Conservation (phyloP, 2,797 vertebrate species). For the Cuniculus paca region DNA sequence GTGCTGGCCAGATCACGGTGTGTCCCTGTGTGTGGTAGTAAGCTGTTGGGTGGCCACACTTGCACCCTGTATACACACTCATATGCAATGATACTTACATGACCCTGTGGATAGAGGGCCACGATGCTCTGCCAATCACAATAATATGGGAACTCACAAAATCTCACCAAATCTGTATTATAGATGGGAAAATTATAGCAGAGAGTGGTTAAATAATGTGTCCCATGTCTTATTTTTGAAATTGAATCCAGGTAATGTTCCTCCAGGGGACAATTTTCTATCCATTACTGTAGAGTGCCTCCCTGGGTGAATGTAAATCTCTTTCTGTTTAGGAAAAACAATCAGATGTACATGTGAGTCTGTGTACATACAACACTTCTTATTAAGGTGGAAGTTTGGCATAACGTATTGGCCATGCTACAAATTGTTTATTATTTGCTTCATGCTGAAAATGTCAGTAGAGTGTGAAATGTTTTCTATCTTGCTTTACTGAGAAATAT, state of each 20-base stretch:
- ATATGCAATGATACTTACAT: background rate
- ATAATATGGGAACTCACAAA: background rate
- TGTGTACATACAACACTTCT: background rate
- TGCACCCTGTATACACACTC: background rate
- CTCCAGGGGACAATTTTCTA: background rate
- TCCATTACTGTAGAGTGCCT: background rate
- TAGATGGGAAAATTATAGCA: background rate
- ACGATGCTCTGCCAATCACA: background rate
- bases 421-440: slow-evolving; percentile 12
- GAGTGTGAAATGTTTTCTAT: background rate
- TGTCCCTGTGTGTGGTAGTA: background rate
- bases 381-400: slow-evolving; percentile 27
- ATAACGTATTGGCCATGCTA: background rate
- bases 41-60: background rate
- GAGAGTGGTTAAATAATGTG: background rate
- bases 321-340: slow-evolving; percentile 40
- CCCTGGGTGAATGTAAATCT: background rate
- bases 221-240: background rate
- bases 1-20: background rate
- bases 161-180: background rate
- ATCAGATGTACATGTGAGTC: background rate
- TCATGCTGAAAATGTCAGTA: background rate
- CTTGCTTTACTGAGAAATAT: slow-evolving; percentile 25
- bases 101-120: background rate
- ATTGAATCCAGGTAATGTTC: background rate